Conservation (phyloP, 2,113 vertebrate species). For the Mobula birostris region DNA sequence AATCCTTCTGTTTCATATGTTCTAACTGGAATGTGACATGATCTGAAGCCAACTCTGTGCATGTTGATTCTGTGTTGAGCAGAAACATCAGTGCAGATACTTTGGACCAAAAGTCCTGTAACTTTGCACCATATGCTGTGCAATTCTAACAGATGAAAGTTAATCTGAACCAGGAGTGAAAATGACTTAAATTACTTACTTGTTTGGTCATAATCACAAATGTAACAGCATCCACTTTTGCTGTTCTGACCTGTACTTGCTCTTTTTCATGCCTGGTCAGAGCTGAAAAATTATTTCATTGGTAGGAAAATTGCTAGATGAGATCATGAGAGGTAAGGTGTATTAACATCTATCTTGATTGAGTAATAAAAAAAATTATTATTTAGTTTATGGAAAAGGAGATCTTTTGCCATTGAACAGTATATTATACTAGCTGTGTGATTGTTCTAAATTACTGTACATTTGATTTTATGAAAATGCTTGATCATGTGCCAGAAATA, state of each 20-base stretch:
- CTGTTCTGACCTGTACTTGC: too few species aligned
- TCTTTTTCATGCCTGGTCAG: too few species aligned
- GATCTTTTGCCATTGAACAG: not conserved
- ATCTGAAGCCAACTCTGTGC: not conserved
- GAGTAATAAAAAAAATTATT: not conserved
- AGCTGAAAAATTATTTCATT: not conserved
- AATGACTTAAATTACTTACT: too few species aligned
- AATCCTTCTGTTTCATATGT: too few species aligned
- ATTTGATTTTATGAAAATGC: not conserved
- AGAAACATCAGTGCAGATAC: not conserved
- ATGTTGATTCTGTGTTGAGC: not conserved
- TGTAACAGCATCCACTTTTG: too few species aligned
- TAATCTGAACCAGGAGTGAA: not conserved
- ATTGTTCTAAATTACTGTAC: not conserved
- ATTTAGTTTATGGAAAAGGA: not conserved
- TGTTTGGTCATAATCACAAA: too few species aligned
- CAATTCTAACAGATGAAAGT: not conserved
- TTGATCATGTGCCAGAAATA: not conserved
- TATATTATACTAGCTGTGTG: not conserved
- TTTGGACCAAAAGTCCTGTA: not conserved
- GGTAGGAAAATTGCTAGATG: not conserved
- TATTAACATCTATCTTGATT: not conserved
- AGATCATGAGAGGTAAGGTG: not conserved
- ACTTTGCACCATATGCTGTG: not conserved
- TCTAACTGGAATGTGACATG: not conserved